A percentile compares a stretch with the other conserved stretches of the same genome.
phyloP scores from a whole-genome alignment of 2,113 vertebrate genomes.

The Trogon surrucura region DNA sequence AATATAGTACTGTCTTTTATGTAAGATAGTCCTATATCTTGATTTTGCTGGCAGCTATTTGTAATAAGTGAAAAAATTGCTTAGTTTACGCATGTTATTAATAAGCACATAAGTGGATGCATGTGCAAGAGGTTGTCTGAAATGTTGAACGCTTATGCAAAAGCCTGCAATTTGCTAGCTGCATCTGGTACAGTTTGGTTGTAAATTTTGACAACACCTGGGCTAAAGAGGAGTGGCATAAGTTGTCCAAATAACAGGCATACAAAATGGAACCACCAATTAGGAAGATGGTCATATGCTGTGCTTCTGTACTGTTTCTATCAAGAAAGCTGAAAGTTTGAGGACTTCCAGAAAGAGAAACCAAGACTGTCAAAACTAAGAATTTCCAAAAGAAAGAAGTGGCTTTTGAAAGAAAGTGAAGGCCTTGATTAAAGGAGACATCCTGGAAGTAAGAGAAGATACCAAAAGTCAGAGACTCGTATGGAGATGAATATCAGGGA shows the following conservation, averaged over 20 bases:
- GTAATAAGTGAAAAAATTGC: neutral
- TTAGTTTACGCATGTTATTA: neutral
- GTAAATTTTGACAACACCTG: neutral
- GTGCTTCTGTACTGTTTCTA: neutral
- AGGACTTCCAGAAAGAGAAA: neutral
- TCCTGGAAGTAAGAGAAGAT: neutral
- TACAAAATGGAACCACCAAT: neutral
- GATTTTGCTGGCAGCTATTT: neutral
- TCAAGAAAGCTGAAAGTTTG: neutral
- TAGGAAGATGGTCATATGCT: neutral
- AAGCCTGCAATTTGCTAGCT: neutral
- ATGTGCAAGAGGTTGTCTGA: neutral
- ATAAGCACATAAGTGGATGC: neutral
- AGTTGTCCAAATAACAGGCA: neutral
- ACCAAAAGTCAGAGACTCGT: neutral
- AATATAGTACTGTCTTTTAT: neutral
- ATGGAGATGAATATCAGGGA: fast-evolving
- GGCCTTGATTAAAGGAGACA: neutral
- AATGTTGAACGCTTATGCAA: neutral
- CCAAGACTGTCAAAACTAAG: neutral
- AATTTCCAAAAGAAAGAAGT: neutral
- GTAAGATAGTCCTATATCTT: neutral
- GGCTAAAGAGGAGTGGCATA: neutral
- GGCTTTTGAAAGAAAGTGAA: neutral
- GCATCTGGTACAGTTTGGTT: neutral